phyloP scores from a whole-genome alignment of 2,113 vertebrate genomes.

The Oncorhynchus keta region DNA sequence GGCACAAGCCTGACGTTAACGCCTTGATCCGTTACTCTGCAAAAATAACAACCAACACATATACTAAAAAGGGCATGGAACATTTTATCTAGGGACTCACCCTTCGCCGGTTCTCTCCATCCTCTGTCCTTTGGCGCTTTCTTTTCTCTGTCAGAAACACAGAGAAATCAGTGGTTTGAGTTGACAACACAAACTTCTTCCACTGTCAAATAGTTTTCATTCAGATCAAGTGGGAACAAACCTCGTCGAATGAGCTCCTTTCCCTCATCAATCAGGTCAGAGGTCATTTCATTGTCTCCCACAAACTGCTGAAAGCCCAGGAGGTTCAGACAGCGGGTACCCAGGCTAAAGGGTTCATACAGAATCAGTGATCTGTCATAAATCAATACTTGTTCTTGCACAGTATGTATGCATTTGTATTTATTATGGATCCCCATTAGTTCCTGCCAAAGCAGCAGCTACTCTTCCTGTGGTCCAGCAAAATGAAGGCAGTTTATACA shows the following conservation, averaged over 20 bases:
- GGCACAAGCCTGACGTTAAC: background rate
- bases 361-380: background rate
- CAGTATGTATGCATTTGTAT: background rate
- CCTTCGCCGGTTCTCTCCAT: slow-evolving; percentile 90
- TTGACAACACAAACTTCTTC: background rate
- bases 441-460: too few relatives aligned
- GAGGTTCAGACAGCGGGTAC: slow-evolving; percentile 95
- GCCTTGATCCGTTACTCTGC: background rate
- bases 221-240: slow-evolving; percentile 36
- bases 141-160: slow-evolving; percentile 83
- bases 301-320: slow-evolving; percentile 97
- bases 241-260: slow-evolving; percentile 92
- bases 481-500: too few relatives aligned
- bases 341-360: slow-evolving; percentile 74
- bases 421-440: too few relatives aligned
- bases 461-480: too few relatives aligned
- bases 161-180: slow-evolving; percentile 14
- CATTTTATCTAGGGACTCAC: slow-evolving; percentile 70
- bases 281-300: slow-evolving; percentile 96
- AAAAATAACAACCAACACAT: background rate
- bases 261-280: slow-evolving; percentile 95
- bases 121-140: slow-evolving; percentile 91
- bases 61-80: background rate
- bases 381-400: background rate
- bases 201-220: background rate